Conservation (phyloP, 2,113 vertebrate genomes). For the Okapia johnstoni region DNA sequence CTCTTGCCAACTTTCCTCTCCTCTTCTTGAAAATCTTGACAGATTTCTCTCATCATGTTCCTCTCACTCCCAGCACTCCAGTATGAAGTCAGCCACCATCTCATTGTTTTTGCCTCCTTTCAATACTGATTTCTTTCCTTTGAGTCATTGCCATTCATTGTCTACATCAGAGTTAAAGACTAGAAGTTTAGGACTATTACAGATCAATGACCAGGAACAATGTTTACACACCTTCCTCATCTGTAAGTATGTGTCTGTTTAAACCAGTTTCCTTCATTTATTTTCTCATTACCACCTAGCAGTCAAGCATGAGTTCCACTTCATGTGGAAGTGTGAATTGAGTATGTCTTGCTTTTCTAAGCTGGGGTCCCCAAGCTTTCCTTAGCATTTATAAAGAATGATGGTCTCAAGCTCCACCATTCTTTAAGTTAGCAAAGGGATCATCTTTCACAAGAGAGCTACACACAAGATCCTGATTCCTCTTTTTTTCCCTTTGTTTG, state of each 20-base stretch:
- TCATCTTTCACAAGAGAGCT: neutral
- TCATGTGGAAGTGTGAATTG: slow-evolving; percentile 7
- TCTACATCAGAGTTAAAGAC: neutral
- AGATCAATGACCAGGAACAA: neutral
- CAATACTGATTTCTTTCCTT: neutral
- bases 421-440: neutral
- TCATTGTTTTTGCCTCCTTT: neutral
- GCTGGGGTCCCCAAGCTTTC: neutral
- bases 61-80: neutral
- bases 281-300: slow-evolving; percentile 27
- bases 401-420: neutral
- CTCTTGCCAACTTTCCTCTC: neutral
- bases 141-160: neutral
- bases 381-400: neutral
- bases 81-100: neutral
- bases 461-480: neutral
- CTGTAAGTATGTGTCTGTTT: slow-evolving; percentile 39
- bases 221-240: slow-evolving; percentile 15
- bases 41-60: neutral
- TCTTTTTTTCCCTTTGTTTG: neutral
- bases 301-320: slow-evolving; percentile 12
- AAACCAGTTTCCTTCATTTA: slow-evolving; percentile 44
- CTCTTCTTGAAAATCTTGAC: neutral
- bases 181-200: slow-evolving; percentile 1
- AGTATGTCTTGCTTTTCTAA: slow-evolving; percentile 17